Conservation (phyloP, 1,140 invertebrate species). For the Neodiprion virginianus region DNA sequence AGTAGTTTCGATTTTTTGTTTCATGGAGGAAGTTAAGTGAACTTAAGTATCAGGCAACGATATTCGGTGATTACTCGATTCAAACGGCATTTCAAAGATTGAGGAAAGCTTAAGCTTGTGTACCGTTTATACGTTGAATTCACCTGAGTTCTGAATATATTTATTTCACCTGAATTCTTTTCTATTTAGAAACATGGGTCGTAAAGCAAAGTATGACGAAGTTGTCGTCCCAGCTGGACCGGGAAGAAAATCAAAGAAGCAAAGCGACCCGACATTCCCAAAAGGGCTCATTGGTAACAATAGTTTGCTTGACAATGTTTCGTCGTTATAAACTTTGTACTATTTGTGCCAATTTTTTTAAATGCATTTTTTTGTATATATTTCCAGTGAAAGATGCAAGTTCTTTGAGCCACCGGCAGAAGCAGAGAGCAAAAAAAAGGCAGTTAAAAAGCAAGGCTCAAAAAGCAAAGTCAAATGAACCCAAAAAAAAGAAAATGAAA, state of each 20-base stretch:
- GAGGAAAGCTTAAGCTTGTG: no score
- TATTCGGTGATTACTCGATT: no score
- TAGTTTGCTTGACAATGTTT: conserved; percentile 19
- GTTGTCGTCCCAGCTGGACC: conserved; percentile 76
- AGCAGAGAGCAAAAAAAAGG: conserved; percentile 70
- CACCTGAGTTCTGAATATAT: no score
- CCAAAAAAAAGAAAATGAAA: conserved; percentile 27
- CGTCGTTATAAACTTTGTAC: conserved; percentile 10
- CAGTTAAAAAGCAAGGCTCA: conserved; percentile 65
- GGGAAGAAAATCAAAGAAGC: conserved; percentile 85
- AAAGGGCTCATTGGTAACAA: conserved; percentile 62
- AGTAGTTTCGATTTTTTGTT: no score
- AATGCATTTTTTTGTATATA: conserved; percentile 19
- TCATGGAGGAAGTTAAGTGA: no score
- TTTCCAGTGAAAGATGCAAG: conserved; percentile 57
- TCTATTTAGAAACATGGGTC: conserved; percentile 72
- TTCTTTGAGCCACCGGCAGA: conserved; percentile 73
- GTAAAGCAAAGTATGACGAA: conserved; percentile 83
- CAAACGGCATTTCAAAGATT: no score
- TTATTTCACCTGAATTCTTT: no score
- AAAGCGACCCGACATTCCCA: conserved; percentile 77
- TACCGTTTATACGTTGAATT: no score
- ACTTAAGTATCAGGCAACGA: no score
- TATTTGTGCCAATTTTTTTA: conserved; percentile 26
- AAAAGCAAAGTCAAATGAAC: conserved; percentile 39